Conservation (phyloP, 2,113 vertebrate genomes). For the Pithys albifrons region DNA sequence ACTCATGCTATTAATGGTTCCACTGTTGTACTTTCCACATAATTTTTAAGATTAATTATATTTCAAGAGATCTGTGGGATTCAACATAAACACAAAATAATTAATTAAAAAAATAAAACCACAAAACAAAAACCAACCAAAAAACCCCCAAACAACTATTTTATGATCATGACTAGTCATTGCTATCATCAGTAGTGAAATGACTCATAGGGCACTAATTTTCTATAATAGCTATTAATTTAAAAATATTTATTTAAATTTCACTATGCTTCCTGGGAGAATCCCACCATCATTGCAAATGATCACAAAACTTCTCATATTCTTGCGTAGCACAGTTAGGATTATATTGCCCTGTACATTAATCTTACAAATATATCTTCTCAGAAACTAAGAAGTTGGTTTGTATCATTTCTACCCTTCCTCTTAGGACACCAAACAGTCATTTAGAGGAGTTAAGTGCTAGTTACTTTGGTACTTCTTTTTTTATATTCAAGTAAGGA, state of each 20-base stretch:
- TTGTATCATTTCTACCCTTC: neutral
- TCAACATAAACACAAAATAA: neutral
- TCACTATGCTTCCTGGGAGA: neutral
- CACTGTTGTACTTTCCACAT: rapidly evolving
- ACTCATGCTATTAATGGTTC: neutral
- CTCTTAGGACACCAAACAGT: neutral
- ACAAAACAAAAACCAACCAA: too few species aligned
- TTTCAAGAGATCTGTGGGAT: neutral
- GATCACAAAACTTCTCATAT: neutral
- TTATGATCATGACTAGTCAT: neutral
- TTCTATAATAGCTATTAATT: neutral
- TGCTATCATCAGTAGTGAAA: neutral
- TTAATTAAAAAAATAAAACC: neutral
- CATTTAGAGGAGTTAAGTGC: neutral
- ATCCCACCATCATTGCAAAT: neutral
- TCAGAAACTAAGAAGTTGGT: neutral
- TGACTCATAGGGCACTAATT: neutral
- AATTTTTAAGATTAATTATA: neutral
- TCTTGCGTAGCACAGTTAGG: neutral
- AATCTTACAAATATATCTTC: neutral
- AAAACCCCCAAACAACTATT: neutral
- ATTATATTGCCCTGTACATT: neutral
- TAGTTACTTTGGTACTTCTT: neutral
- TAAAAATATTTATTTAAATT: neutral
- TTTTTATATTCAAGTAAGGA: neutral